Conservation (phyloP, 2,113 vertebrate genomes). For the Cinclus cinclus region DNA sequence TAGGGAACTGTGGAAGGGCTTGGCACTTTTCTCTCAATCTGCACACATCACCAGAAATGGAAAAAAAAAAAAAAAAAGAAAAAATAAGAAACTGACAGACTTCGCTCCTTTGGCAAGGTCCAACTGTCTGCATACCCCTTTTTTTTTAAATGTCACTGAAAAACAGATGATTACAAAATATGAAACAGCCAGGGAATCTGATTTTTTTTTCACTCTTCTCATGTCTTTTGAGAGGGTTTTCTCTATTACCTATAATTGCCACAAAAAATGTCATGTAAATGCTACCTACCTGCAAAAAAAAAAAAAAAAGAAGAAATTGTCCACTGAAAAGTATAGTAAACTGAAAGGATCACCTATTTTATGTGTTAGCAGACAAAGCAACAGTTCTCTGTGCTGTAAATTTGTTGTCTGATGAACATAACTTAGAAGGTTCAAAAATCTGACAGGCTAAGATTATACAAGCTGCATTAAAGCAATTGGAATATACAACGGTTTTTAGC, state of each 20-base stretch:
- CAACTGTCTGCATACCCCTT: neutral
- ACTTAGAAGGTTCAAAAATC: neutral
- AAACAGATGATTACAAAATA: neutral
- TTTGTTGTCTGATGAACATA: neutral
- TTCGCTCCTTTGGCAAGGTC: neutral
- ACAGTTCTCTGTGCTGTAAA: neutral
- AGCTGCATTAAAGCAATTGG: constrained; percentile 27
- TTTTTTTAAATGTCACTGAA: neutral
- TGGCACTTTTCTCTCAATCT: neutral
- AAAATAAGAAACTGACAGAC: neutral
- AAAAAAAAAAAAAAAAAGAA: neutral
- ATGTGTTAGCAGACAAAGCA: neutral
- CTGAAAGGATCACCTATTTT: neutral
- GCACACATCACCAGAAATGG: neutral
- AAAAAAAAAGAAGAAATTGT: too few species aligned
- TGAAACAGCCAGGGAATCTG: neutral
- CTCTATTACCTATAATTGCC: neutral
- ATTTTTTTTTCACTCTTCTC: neutral
- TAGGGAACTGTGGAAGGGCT: neutral
- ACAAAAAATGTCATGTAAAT: neutral
- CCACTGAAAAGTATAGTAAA: neutral
- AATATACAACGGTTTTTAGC: neutral
- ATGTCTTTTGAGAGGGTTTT: neutral
- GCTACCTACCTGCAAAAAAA: neutral
- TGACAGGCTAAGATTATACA: neutral